A percentile compares a stretch with the other conserved stretches of the same genome.
Evolutionary conservation across 2,888 invertebrate genomes (phyloP).

Genomic region (Zhengitettix transpicula): DNA sequence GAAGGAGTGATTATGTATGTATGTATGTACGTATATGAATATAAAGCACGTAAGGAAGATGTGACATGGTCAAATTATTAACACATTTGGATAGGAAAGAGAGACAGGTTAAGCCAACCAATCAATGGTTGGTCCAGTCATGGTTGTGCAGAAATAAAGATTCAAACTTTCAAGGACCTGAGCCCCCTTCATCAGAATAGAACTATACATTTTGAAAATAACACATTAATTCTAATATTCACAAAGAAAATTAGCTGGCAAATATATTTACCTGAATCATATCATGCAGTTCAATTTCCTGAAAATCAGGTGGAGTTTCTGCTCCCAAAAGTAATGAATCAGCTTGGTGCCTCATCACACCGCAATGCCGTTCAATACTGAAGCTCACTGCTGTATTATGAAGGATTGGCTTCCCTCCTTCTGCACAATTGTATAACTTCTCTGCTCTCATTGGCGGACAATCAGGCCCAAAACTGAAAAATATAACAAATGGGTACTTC

Average conservation of each 20-base stretch:
- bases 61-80: too few relatives aligned
- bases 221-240: background rate
- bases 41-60: too few relatives aligned
- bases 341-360: conserved; percentile 21
- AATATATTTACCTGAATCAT: conserved; percentile 9
- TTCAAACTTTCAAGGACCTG: background rate
- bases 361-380: conserved; percentile 33
- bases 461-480: background rate
- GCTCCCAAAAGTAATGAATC: conserved; percentile 21
- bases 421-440: conserved; percentile 55
- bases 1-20: too few relatives aligned
- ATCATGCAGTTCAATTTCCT: conserved; percentile 11
- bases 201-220: background rate
- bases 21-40: too few relatives aligned
- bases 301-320: conserved; percentile 16
- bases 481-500: too few relatives aligned
- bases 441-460: conserved; percentile 36
- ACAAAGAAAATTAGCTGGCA: background rate
- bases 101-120: too few relatives aligned
- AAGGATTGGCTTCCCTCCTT: conserved; percentile 67
- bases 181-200: too few relatives aligned
- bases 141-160: too few relatives aligned
- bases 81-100: too few relatives aligned
- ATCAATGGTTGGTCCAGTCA: too few relatives aligned
- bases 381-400: conserved; percentile 76